These are phyloP conservation scores for Terebella lapidaria DNA, from an alignment of 2,888 invertebrate species.

Conservation along the genomic window DNA sequence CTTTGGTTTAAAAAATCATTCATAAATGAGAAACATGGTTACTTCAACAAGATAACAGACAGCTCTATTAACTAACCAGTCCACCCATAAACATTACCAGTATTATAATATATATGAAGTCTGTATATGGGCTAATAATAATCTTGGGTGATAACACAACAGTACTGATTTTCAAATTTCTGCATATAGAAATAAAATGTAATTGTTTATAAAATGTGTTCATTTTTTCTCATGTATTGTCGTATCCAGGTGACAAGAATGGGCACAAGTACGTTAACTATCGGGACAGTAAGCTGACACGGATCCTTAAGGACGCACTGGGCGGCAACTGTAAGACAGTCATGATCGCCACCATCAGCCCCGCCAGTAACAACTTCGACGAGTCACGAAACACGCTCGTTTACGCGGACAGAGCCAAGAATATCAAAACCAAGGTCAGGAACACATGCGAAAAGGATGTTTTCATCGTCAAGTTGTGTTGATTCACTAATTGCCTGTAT, in stretches of 20 bases:
- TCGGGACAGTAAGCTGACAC: conserved; percentile 89
- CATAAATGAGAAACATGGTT: too few species aligned
- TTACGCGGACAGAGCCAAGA: conserved; percentile 88
- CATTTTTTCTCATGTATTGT: background rate
- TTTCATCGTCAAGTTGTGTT: background rate
- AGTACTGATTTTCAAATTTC: too few species aligned
- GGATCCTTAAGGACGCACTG: conserved; percentile 64
- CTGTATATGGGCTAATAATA: too few species aligned
- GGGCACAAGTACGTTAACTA: conserved; percentile 77
- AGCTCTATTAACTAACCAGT: too few species aligned
- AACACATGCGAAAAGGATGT: too few species aligned
- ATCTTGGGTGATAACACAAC: too few species aligned
- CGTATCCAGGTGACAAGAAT: conserved; percentile 26
- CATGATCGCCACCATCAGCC: conserved; percentile 94
- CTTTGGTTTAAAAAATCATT: too few species aligned
- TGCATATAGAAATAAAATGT: too few species aligned
- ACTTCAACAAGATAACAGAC: too few species aligned
- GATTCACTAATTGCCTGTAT: background rate
- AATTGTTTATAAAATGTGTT: too few species aligned
- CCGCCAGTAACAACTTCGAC: conserved; percentile 75
- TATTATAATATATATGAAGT: too few species aligned
- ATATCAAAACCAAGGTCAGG: conserved; percentile 82
- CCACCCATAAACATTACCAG: too few species aligned
- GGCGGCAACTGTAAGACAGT: conserved; percentile 87
- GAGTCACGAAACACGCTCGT: conserved; percentile 89